phyloP scores from a whole-genome alignment of 1,140 invertebrate species.

The Brevipalpus yothersi region DNA sequence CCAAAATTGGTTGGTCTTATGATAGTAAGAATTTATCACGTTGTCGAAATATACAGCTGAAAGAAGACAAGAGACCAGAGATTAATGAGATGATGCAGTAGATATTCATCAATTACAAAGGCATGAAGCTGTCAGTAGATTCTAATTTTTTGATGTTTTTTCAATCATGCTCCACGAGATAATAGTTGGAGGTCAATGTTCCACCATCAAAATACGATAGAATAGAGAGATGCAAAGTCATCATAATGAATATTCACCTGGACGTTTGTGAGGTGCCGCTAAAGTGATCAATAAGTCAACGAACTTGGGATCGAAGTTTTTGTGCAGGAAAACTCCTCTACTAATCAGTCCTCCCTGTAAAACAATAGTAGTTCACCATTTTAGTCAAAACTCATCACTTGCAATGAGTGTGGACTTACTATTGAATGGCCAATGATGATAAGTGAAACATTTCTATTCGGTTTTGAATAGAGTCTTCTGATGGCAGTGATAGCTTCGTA shows the following conservation, averaged over 20 bases:
- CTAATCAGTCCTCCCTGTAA: conserved; percentile 6
- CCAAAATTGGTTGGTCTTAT: not conserved
- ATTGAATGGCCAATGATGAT: conserved; percentile 9
- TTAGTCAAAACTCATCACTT: not conserved
- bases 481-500: conserved; percentile 3
- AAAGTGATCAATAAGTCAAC: conserved; percentile 6
- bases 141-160: too few species aligned
- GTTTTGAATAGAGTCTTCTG: conserved; percentile 1
- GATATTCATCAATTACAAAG: too few species aligned
- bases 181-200: too few species aligned
- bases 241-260: not conserved
- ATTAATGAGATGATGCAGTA: not conserved
- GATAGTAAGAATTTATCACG: not conserved
- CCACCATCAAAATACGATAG: too few species aligned
- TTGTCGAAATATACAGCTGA: conserved; percentile 3
- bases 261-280: conserved; percentile 5
- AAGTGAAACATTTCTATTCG: not conserved
- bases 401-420: not conserved
- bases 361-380: not conserved
- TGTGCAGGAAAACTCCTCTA: not conserved
- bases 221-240: not conserved
- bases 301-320: not conserved
- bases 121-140: too few species aligned
- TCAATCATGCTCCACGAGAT: too few species aligned
- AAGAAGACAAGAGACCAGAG: not conserved